A percentile compares a stretch with the other conserved stretches of the same genome.
Evolutionary conservation across 1,140 invertebrate species (phyloP).

Genomic region (Nilaparvata lugens): DNA sequence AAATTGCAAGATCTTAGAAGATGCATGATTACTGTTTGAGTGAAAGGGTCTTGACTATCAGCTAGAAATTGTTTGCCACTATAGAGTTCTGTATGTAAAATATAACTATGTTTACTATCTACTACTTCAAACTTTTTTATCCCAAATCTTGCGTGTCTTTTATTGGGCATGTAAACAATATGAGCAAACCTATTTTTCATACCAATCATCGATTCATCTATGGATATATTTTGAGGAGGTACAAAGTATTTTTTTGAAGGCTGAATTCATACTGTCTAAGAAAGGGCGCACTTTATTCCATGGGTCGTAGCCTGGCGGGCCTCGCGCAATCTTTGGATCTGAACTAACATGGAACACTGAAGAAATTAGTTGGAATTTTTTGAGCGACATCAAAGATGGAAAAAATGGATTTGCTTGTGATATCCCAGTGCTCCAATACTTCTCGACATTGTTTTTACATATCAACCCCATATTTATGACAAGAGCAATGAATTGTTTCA

Average conservation of each 20-base stretch:
- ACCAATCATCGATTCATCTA: neutral
- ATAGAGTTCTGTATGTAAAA: slow-evolving; percentile 3
- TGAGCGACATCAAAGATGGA: neutral
- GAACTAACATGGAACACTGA: too few relatives aligned
- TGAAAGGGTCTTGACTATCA: neutral
- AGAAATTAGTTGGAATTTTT: neutral
- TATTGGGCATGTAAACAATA: neutral
- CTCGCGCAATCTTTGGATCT: neutral
- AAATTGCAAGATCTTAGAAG: neutral
- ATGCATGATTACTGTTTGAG: slow-evolving; percentile 8
- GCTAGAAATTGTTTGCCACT: slow-evolving; percentile 11
- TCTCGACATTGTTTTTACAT: neutral
- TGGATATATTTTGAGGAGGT: neutral
- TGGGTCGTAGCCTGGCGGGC: neutral
- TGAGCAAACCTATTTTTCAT: neutral
- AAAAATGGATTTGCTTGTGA: neutral
- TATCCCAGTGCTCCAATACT: neutral
- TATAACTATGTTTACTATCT: neutral
- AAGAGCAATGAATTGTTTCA: neutral
- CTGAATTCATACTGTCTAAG: neutral
- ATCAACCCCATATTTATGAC: neutral
- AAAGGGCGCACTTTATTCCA: neutral
- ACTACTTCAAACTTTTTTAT: slow-evolving; percentile 1
- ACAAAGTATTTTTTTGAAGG: neutral
- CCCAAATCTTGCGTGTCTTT: neutral